These are phyloP conservation scores for Agapetus fuscipes DNA, from an alignment of 2,888 invertebrate genomes.

Conservation along the genomic window DNA sequence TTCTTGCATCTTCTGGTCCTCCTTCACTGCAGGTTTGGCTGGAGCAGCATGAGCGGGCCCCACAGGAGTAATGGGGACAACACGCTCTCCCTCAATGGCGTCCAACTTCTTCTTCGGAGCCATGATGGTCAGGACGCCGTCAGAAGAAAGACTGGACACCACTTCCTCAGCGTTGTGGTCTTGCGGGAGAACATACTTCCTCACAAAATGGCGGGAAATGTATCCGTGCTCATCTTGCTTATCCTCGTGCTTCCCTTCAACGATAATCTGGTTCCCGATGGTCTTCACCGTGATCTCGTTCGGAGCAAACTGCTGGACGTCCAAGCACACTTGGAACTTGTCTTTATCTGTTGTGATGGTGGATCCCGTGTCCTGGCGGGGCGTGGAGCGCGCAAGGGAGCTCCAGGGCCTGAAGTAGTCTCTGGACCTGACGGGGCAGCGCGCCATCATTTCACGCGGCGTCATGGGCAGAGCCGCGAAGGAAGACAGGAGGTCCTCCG, in stretches of 20 bases:
- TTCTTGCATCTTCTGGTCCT: not conserved
- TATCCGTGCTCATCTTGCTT: constrained; percentile 64
- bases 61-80: constrained; percentile 51
- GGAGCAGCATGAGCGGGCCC: constrained; percentile 41
- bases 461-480: constrained; percentile 10
- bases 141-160: constrained; percentile 62
- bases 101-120: constrained; percentile 44
- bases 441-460: not conserved
- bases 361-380: constrained; percentile 10
- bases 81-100: constrained; percentile 36
- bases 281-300: constrained; percentile 70
- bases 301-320: constrained; percentile 69
- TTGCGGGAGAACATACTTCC: constrained; percentile 65
- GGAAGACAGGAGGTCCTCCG: constrained; percentile 18
- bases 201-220: constrained; percentile 62
- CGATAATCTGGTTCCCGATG: constrained; percentile 54
- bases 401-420: constrained; percentile 10
- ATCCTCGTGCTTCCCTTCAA: constrained; percentile 75
- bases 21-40: not conserved
- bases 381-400: not conserved
- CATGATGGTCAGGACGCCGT: constrained; percentile 61
- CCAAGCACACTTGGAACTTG: constrained; percentile 58
- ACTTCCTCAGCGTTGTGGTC: constrained; percentile 62
- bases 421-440: not conserved
- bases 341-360: constrained; percentile 32